Percentiles rank a stretch among this genome's conserved stretches.
Evolutionary conservation across 2,888 invertebrate species (phyloP).

Genomic region (Colletes collaris): DNA sequence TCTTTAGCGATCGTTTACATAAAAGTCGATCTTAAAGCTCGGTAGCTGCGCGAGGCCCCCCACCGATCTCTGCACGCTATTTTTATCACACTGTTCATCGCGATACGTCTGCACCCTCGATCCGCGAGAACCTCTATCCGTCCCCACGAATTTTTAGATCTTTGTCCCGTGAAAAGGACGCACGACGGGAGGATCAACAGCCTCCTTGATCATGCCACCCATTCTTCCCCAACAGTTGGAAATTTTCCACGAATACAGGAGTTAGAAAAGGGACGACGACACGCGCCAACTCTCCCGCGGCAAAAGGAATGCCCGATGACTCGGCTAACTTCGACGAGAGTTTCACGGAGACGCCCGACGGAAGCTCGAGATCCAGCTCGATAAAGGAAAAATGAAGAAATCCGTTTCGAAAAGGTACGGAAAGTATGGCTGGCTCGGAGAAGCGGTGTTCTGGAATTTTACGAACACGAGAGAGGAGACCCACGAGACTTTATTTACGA

Average conservation of each 20-base stretch:
- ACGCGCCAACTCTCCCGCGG: not conserved
- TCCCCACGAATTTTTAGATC: constrained; percentile 38
- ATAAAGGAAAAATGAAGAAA: constrained; percentile 29
- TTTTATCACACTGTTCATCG: constrained; percentile 63
- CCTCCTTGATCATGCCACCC: constrained; percentile 21
- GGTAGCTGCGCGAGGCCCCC: constrained; percentile 37
- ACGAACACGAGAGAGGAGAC: constrained; percentile 28
- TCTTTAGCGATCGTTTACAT: constrained; percentile 64
- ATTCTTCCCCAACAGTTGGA: constrained; percentile 7
- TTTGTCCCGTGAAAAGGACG: constrained; percentile 54
- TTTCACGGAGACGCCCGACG: not conserved
- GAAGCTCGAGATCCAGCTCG: constrained; percentile 30
- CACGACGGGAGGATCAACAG: constrained; percentile 2
- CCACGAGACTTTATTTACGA: constrained; percentile 63
- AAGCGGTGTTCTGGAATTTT: constrained; percentile 17
- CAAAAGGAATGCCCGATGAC: constrained; percentile 38
- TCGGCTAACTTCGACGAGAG: constrained; percentile 23
- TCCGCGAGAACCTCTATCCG: constrained; percentile 8
- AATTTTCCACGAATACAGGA: constrained; percentile 19
- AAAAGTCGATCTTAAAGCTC: constrained; percentile 50
- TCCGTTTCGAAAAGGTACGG: not conserved
- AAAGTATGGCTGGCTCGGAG: constrained; percentile 1
- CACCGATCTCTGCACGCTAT: constrained; percentile 51
- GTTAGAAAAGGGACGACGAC: not conserved
- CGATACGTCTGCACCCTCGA: constrained; percentile 30